Evolutionary conservation across 1,140 invertebrate species (phyloP).

Genomic region (Araneus ventricosus): DNA sequence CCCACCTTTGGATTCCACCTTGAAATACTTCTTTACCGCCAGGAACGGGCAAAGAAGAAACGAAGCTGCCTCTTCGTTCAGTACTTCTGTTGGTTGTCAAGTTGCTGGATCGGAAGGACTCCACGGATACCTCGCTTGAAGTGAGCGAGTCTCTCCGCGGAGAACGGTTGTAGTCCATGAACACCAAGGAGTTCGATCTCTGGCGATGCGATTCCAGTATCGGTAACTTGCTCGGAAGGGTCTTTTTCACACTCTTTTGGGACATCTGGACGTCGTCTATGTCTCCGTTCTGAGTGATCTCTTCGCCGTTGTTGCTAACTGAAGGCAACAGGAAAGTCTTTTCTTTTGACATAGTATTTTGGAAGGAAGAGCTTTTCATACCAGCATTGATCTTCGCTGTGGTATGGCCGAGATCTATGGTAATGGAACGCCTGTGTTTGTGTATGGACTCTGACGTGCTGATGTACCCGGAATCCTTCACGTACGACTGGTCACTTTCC

Average conservation of each 20-base stretch:
- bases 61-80: not conserved
- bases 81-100: not conserved
- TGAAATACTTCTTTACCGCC: not conserved
- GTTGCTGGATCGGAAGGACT: not conserved
- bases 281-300: not conserved
- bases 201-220: constrained; percentile 6
- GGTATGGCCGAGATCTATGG: constrained; percentile 66
- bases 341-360: not conserved
- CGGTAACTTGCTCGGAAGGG: constrained; percentile 46
- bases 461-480: constrained; percentile 62
- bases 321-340: not conserved
- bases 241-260: not conserved
- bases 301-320: not conserved
- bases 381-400: constrained; percentile 69
- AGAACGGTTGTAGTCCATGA: constrained; percentile 46
- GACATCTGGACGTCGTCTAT: not conserved
- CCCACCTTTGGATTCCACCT: constrained; percentile 30
- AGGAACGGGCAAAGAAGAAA: not conserved
- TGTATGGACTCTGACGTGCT: constrained; percentile 65
- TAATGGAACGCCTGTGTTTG: constrained; percentile 56
- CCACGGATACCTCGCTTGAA: constrained; percentile 18
- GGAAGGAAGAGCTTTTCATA: constrained; percentile 5
- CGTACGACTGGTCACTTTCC: constrained; percentile 51
- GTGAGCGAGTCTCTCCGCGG: constrained; percentile 47
- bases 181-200: constrained; percentile 47